These are phyloP conservation scores for Pelodytes ibericus DNA, from an alignment of 2,797 vertebrate species.

Conservation along the genomic window DNA sequence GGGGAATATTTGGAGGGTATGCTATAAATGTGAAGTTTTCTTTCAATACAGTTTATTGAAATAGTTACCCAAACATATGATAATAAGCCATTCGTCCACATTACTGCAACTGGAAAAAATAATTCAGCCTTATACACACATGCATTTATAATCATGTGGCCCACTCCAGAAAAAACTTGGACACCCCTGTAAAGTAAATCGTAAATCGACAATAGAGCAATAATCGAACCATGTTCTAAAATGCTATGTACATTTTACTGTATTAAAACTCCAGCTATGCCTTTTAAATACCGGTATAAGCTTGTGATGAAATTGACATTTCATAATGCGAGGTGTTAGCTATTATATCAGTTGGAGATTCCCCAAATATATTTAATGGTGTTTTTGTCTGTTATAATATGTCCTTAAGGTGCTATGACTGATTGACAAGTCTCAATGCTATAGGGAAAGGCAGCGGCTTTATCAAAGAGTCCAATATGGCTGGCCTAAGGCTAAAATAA, in stretches of 20 bases:
- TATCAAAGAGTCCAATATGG: conserved; percentile 26
- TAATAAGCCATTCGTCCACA: no score
- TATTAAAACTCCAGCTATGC: not conserved
- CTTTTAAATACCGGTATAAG: not conserved
- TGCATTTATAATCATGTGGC: no score
- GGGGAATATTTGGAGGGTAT: no score
- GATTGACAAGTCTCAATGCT: conserved; percentile 27
- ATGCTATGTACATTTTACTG: not conserved
- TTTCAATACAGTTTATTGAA: no score
- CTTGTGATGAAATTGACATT: not conserved
- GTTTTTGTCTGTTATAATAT: not conserved
- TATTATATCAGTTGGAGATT: conserved; percentile 5
- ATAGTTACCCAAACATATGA: no score
- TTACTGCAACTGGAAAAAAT: no score
- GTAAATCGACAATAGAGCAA: no score
- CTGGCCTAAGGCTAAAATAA: conserved; percentile 7
- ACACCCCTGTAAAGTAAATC: no score
- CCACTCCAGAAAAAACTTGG: no score
- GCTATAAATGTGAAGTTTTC: no score
- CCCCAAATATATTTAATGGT: not conserved
- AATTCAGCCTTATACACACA: no score
- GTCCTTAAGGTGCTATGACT: not conserved
- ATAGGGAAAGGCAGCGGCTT: conserved; percentile 7
- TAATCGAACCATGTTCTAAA: no score
- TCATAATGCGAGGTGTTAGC: not conserved